phyloP scores from a whole-genome alignment of 2,888 invertebrate species.

The Drosophila parthenogenetica region DNA sequence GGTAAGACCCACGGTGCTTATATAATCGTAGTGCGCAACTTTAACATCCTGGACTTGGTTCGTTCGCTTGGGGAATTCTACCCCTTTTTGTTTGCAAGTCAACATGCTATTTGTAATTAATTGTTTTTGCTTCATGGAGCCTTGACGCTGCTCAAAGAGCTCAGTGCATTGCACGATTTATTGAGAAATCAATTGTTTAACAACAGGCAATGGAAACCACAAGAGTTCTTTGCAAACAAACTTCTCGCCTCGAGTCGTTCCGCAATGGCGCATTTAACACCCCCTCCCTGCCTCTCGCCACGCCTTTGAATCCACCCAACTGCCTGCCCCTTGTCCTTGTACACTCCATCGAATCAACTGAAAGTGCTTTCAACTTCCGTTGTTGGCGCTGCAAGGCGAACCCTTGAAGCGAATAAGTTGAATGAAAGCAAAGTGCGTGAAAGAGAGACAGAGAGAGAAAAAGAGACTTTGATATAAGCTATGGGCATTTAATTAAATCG shows the following conservation, averaged over 20 bases:
- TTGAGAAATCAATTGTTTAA: conserved; percentile 81
- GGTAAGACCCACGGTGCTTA: conserved; percentile 43
- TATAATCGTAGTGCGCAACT: conserved; percentile 44
- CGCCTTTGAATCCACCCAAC: too few relatives aligned
- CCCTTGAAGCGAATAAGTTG: conserved; percentile 22
- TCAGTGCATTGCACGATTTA: conserved; percentile 80
- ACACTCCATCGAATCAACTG: conserved; percentile 20
- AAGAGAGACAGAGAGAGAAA: not conserved
- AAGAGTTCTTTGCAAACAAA: conserved; percentile 80
- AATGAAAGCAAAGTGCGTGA: not conserved
- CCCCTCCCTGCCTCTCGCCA: not conserved
- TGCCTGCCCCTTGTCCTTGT: not conserved
- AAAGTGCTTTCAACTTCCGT: conserved; percentile 70
- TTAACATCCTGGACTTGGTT: not conserved
- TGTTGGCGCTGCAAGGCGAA: conserved; percentile 61
- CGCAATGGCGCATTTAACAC: conserved; percentile 38
- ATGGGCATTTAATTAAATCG: conserved; percentile 79
- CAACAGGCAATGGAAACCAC: conserved; percentile 81
- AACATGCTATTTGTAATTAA: conserved; percentile 81
- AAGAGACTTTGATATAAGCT: conserved; percentile 46
- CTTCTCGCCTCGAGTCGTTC: conserved; percentile 78
- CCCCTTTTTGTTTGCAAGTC: conserved; percentile 76
- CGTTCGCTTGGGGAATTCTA: conserved; percentile 30
- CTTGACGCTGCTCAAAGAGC: conserved; percentile 31
- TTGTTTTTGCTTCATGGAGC: conserved; percentile 75